Conservation (phyloP, 2,888 invertebrate genomes). For the Eustalomyia histrio region DNA sequence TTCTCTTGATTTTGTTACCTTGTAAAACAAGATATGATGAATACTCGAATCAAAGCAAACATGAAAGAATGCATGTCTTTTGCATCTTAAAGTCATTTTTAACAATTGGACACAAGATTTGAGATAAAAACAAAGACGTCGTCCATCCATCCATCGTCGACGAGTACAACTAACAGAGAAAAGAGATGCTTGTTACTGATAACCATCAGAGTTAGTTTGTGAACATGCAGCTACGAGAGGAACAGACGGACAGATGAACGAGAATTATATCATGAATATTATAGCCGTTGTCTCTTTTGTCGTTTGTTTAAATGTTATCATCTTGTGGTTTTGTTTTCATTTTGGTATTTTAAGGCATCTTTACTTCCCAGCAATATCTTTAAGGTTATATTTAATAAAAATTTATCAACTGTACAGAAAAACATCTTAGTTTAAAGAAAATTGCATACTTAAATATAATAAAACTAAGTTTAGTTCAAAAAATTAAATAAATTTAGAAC, state of each 20-base stretch:
- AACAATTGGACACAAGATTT: conserved; percentile 56
- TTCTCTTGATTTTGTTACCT: conserved; percentile 35
- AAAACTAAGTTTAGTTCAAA: too few species aligned
- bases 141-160: conserved; percentile 46
- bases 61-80: conserved; percentile 50
- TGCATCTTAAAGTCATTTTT: conserved; percentile 58
- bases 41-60: conserved; percentile 51
- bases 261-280: conserved; percentile 31
- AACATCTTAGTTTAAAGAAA: too few species aligned
- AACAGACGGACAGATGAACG: neutral
- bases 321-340: too few species aligned
- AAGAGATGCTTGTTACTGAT: conserved; percentile 47
- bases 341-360: too few species aligned
- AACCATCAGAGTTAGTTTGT: conserved; percentile 55
- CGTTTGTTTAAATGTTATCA: too few species aligned
- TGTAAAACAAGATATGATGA: conserved; percentile 56
- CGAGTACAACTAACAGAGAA: conserved; percentile 39
- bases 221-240: conserved; percentile 28
- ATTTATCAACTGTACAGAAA: too few species aligned
- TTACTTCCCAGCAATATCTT: too few species aligned
- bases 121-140: conserved; percentile 50
- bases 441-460: too few species aligned
- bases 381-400: too few species aligned
- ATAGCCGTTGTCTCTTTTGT: conserved; percentile 33
- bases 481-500: too few species aligned